phyloP scores from a whole-genome alignment of 2,113 vertebrate genomes.

The Bolborhynchus lineola region DNA sequence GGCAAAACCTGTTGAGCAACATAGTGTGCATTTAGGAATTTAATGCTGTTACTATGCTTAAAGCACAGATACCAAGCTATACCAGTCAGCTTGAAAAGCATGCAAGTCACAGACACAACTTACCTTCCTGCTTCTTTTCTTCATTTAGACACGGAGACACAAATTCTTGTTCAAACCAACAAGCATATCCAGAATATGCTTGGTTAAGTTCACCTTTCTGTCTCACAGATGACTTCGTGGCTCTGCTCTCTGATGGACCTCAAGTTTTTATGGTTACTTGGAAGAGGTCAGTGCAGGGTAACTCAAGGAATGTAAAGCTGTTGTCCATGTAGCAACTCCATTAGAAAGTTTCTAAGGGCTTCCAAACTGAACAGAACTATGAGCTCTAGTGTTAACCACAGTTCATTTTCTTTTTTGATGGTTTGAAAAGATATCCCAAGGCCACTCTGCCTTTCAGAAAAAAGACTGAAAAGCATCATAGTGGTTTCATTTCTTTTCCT shows the following conservation, averaged over 20 bases:
- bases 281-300: neutral
- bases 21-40: neutral
- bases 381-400: neutral
- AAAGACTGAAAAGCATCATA: neutral
- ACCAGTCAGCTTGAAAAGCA: neutral
- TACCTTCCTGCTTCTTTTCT: neutral
- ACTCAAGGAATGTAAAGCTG: neutral
- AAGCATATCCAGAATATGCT: neutral
- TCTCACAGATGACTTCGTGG: neutral
- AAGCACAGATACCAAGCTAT: neutral
- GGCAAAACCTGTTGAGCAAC: slow-evolving; percentile 20
- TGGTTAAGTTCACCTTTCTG: neutral
- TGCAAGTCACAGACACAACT: neutral
- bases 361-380: neutral
- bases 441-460: neutral
- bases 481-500: neutral
- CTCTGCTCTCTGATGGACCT: neutral
- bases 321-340: neutral
- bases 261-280: neutral
- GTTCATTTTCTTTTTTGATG: neutral
- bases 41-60: neutral
- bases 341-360: neutral
- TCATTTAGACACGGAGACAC: neutral
- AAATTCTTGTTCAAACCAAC: slow-evolving; percentile 10
- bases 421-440: neutral